phyloP scores from a whole-genome alignment of 2,113 vertebrate species.

The Laticauda laticaudata region DNA sequence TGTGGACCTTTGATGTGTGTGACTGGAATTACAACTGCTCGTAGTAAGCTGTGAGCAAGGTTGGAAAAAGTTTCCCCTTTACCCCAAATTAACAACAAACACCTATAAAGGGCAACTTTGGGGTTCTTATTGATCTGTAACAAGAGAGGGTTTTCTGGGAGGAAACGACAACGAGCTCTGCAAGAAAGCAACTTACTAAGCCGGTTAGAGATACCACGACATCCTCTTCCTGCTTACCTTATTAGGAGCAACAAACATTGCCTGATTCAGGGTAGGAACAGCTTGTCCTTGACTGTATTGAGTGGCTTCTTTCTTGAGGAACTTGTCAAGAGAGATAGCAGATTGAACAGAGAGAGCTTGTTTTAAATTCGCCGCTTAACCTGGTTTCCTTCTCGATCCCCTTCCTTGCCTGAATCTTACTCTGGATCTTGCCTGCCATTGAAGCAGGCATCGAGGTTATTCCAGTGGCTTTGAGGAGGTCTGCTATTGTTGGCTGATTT shows the following conservation, averaged over 20 bases:
- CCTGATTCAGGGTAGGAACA: background rate
- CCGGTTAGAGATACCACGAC: background rate
- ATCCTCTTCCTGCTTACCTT: background rate
- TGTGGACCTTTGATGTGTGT: background rate
- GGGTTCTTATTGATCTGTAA: background rate
- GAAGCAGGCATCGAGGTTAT: background rate
- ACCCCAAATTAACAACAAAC: background rate
- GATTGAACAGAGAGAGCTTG: background rate
- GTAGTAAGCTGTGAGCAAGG: background rate
- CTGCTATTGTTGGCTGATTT: background rate
- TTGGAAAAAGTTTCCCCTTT: background rate
- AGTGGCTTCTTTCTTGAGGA: background rate
- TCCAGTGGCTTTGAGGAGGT: background rate
- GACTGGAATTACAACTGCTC: background rate
- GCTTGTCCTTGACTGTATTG: background rate
- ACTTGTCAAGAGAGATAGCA: accelerated
- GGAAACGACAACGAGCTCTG: background rate
- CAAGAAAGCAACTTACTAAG: background rate
- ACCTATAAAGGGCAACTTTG: background rate
- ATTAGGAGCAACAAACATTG: background rate
- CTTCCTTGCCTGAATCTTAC: background rate
- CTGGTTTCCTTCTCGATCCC: background rate
- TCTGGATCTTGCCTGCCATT: background rate
- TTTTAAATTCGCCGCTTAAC: background rate
- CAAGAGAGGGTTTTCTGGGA: background rate